Evolutionary conservation across 2,113 vertebrate genomes (phyloP), one percentile per base, ranked within the genome.

Genomic region (Hypomesus transpacificus): DNA sequence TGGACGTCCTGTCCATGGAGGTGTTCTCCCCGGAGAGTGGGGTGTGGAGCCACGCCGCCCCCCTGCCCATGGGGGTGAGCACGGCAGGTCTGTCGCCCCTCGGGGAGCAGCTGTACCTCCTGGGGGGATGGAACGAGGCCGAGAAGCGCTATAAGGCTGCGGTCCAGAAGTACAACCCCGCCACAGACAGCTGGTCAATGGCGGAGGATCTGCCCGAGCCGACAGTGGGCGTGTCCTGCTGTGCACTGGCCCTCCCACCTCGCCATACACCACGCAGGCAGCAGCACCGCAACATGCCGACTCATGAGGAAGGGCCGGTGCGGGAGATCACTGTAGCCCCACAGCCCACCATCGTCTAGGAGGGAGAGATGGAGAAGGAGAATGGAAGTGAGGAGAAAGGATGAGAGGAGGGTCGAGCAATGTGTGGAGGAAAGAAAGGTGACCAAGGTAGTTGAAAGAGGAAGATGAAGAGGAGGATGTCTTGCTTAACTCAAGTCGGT

Each of bases 111-210:
- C 77, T 95, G 34, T 93, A 87, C 81, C 87, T 95, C 18, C 77
- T 93, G 61, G 93, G 94, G 0, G 93, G 94, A 69, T 94, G 94
- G 94, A 95, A 94, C 0, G 92, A 95, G 85, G 89, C 87, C 0
- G 85, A 91, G 78, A 95, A 95, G 85, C 91, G 87, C 54, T 94
- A 94, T 80, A 92, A 94, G 86, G 91, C 91, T 0, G 84, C 90
- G 0, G 90, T 94, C 22, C 93, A 93, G 79, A 89, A 80, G 74
- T 95, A 93, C 61, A 86, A 92, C 74, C 93, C 93, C 0, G 82
- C 86, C 61, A 91, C 91, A 0, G 91, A 95, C 13, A 88, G 87
- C 86, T 95, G 94, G 94, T 57, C 81, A 0, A 6, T 79, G 68
- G 91, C 85, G 0, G 89, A 92, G 70, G 91, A 94, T 11, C 89